Evolutionary conservation across 2,888 invertebrate genomes (phyloP).

Genomic region (Cryptops parisi): DNA sequence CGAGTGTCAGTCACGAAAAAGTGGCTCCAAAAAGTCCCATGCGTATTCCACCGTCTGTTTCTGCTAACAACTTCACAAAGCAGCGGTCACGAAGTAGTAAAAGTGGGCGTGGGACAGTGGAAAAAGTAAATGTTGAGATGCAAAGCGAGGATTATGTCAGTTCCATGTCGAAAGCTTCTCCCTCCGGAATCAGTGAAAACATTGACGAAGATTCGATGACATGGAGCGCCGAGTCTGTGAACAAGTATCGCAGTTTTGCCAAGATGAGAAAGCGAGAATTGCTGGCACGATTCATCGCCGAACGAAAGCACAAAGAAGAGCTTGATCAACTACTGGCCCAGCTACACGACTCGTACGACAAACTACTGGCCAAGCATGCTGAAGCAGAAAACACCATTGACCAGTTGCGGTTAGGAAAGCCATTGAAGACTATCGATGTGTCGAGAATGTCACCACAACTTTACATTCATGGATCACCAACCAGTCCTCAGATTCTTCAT

Average conservation of each 20-base stretch:
- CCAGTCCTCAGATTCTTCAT: not conserved
- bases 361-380: conserved; percentile 31
- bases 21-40: not conserved
- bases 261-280: conserved; percentile 12
- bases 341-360: conserved; percentile 29
- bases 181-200: not conserved
- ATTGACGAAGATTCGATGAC: conserved; percentile 7
- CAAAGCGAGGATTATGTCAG: conserved; percentile 7
- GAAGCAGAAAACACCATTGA: conserved; percentile 33
- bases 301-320: conserved; percentile 8
- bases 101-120: not conserved
- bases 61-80: not conserved
- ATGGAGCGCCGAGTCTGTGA: conserved; percentile 9
- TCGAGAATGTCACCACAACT: not conserved
- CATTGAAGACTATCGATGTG: conserved; percentile 4
- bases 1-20: conserved; percentile 1
- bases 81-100: not conserved
- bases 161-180: not conserved
- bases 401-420: conserved; percentile 9
- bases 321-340: conserved; percentile 24
- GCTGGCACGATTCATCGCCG: conserved; percentile 10
- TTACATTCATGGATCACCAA: not conserved
- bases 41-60: not conserved
- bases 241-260: conserved; percentile 9
- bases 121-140: not conserved